Base-by-base conservation (phyloP, 2,113 vertebrate genomes). In the Dipodomys ordii region DNA sequence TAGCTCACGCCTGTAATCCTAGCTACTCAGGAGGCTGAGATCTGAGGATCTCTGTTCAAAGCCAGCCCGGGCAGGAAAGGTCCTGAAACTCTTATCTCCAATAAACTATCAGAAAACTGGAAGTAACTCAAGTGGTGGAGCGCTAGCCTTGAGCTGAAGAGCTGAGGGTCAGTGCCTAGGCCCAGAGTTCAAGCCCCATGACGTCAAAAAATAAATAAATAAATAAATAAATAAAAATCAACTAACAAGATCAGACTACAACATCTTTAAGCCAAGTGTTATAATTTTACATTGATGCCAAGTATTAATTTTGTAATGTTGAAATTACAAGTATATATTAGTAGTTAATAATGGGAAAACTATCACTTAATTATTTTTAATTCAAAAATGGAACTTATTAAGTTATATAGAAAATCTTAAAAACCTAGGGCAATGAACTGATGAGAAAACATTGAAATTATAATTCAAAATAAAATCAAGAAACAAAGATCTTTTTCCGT, bases 271-370 rank as follows among this genome's bases (percentile, higher is more conserved):
- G 30, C 77, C 78, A 20, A 23, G 28, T 80, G 7, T 74, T 76
- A 89, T 0, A 3, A 27, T 57, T 92, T 90, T 80, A 91, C 18
- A 74, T 90, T 90, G 87, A 10, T 93, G 62, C 25, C 44, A 93
- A 93, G 79, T 62, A 94, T 2, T 86, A 30, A 87, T 80, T 91
- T 90, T 95, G 81, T 72, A 90, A 87, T 90, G 39, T 95, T 49
- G 57, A 87, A 83, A 62, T 67, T 84, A 92, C 88, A 87, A 25
- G 73, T 89, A 93, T 83, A 4, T 44, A 83, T 68, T 88, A 76
- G 44, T 28, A 90, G 74, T 84, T 91, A 88, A 62, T 35, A 87
- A 86, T 53, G 69, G 73, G 30, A 60, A 46, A 92, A 83, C 86
- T 44, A 80, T n/a, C 1, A 2, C 0, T 91, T 84, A 35, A 68